Base-by-base conservation (phyloP, 2,888 invertebrate species). In the Conistra vaccinii region DNA sequence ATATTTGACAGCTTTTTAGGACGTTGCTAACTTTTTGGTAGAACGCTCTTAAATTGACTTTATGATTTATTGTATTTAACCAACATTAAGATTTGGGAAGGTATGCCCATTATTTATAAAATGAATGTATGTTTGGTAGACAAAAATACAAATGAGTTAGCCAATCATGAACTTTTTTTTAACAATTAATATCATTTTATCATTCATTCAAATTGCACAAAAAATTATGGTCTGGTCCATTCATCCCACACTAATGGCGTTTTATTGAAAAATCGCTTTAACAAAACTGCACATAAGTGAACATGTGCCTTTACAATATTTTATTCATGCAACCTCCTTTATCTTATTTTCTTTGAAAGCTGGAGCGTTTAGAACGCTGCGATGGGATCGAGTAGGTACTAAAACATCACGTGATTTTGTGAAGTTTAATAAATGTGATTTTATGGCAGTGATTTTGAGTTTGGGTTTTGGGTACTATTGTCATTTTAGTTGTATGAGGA, bases 321-420 rank as follows among this genome's bases (percentile, higher is more conserved):
- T 76, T 76, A 76, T 69, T 78, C 75, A 69, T 76, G 29, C 69
- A 42, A 17, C 2, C 42, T 20, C 26, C 35, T 68, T 69, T 53
- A 69, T 78, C 78, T 78, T 17, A 45, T 51, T 60, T 60, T 60
- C 68, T 78, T 60, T 77, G 68, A 75, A 58, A 77, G 29, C n/a
- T 26, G 51, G 45, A 68, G 26, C 69, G n/a, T 42, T 76, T 42
- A 10, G 58, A 60, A 68, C 53, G 17, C 26, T 29, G 26, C 12
- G 68, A 57, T 58, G n/a, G 20, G 39, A 57, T 57, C 55, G n/a
- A 74, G 29, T 39, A 35, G 14, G 35, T 14, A 20, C 9, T 20
- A 66, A 66, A 26, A 12, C 5, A 53, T n/a, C 3, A 12, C 3
- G 32, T 23, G n/a, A 26, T 76, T 76, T 10, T 57, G 29, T 42